A percentile compares a stretch with the other conserved stretches of the same genome.
phyloP scores from a whole-genome alignment of 1,140 invertebrate genomes.

The Pentalonia nigronervosa region DNA sequence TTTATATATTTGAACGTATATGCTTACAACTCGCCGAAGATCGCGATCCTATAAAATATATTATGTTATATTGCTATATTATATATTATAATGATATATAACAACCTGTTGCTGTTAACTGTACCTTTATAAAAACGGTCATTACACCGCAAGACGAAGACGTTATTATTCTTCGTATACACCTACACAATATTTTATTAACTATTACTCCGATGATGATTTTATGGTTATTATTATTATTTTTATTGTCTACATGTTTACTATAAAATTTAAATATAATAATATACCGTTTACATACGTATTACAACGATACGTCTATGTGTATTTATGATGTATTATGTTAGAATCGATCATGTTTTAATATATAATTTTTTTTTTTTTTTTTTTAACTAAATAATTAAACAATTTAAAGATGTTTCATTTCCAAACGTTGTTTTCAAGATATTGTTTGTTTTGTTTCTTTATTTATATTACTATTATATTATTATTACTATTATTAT shows the following conservation, averaged over 20 bases:
- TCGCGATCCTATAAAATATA: neutral
- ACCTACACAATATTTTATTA: neutral
- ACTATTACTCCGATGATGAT: too few relatives aligned
- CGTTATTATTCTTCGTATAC: neutral
- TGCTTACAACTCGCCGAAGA: neutral
- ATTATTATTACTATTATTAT: conserved; percentile 30
- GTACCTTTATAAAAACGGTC: neutral
- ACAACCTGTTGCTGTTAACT: too few relatives aligned
- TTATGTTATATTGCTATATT: too few relatives aligned
- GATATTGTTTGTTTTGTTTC: conserved; percentile 4
- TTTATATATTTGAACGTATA: neutral
- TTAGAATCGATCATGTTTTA: neutral
- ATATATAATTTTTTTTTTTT: neutral
- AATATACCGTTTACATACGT: neutral
- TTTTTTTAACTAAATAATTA: neutral
- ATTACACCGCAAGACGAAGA: neutral
- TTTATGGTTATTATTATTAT: neutral
- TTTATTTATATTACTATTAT: conserved; percentile 23
- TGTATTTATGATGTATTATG: neutral
- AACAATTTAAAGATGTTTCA: neutral
- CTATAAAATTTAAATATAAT: neutral
- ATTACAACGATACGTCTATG: neutral
- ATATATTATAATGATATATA: too few relatives aligned
- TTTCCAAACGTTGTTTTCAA: conserved; percentile 28
- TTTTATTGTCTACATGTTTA: neutral